Conservation (phyloP, 1,140 invertebrate species). For the Drosophila pandora region DNA sequence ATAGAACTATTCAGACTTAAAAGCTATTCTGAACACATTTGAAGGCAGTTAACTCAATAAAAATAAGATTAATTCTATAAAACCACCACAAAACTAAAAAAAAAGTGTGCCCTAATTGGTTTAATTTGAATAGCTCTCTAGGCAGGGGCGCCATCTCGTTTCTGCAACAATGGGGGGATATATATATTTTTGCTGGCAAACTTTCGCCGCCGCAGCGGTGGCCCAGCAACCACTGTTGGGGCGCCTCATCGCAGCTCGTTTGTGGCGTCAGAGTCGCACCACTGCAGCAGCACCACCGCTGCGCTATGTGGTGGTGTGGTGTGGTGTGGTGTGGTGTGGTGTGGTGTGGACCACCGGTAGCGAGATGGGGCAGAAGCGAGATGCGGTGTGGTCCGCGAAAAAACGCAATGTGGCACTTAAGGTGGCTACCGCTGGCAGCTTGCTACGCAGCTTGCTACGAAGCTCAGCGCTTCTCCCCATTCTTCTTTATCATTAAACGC, state of each 20-base stretch:
- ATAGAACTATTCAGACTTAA: no score
- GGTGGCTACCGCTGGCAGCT: constrained; percentile 66
- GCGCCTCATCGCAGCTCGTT: constrained; percentile 2
- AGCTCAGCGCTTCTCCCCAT: constrained; percentile 21
- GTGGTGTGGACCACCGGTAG: constrained; percentile 22
- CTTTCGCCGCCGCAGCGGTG: background rate
- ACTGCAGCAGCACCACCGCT: background rate
- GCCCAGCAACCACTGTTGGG: background rate
- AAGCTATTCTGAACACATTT: no score
- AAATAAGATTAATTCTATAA: no score
- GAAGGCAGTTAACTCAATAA: no score
- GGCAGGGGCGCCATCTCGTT: background rate
- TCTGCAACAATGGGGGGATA: no score
- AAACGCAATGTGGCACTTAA: constrained; percentile 80
- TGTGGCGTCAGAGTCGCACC: constrained; percentile 1
- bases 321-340: constrained; percentile 22
- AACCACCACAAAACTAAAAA: background rate
- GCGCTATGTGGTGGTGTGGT: background rate
- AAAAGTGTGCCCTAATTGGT: constrained; percentile 3
- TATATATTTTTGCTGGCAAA: no score
- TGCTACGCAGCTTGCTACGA: constrained; percentile 50
- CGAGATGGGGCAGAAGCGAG: background rate
- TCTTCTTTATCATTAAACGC: constrained; percentile 79
- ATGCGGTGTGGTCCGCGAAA: constrained; percentile 27
- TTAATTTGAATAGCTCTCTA: background rate